Percentiles rank a stretch among this genome's conserved stretches.
Conservation (phyloP, 2,888 invertebrate genomes). For the Tiphia femorata region DNA sequence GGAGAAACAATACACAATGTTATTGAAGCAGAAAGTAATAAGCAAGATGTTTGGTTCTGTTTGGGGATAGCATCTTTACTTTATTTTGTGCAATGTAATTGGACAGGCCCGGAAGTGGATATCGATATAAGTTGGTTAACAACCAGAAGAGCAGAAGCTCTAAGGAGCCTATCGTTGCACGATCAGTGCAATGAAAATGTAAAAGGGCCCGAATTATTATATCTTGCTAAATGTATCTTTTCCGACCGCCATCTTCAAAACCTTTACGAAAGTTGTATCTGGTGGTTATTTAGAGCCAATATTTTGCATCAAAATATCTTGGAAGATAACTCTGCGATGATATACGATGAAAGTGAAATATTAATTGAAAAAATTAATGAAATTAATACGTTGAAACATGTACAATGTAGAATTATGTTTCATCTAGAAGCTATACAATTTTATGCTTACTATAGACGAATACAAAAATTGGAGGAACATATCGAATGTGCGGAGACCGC, state of each 20-base stretch:
- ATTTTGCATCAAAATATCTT: conserved; percentile 82
- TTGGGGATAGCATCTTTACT: conserved; percentile 78
- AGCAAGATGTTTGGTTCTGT: conserved; percentile 69
- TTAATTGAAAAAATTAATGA: conserved; percentile 66
- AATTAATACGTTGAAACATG: conserved; percentile 31
- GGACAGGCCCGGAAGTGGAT: conserved; percentile 79
- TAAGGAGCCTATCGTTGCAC: conserved; percentile 59
- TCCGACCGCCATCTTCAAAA: conserved; percentile 64
- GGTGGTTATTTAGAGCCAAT: conserved; percentile 79
- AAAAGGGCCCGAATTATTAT: conserved; percentile 54
- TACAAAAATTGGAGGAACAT: conserved; percentile 78
- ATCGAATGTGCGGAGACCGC: conserved; percentile 75
- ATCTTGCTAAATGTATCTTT: conserved; percentile 67
- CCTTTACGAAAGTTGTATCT: conserved; percentile 70
- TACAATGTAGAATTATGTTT: conserved; percentile 65
- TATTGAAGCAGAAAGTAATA: conserved; percentile 27
- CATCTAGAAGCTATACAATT: conserved; percentile 76
- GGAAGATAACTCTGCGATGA: conserved; percentile 80
- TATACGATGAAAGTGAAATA: conserved; percentile 74
- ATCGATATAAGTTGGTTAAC: conserved; percentile 50
- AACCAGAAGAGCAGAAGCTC: conserved; percentile 49
- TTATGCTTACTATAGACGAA: conserved; percentile 81
- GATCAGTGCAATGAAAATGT: conserved; percentile 64
- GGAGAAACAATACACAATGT: conserved; percentile 26
- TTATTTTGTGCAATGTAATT: conserved; percentile 85